Evolutionary conservation across 1,140 invertebrate genomes (phyloP).

Genomic region (Scaptomyza hsui): DNA sequence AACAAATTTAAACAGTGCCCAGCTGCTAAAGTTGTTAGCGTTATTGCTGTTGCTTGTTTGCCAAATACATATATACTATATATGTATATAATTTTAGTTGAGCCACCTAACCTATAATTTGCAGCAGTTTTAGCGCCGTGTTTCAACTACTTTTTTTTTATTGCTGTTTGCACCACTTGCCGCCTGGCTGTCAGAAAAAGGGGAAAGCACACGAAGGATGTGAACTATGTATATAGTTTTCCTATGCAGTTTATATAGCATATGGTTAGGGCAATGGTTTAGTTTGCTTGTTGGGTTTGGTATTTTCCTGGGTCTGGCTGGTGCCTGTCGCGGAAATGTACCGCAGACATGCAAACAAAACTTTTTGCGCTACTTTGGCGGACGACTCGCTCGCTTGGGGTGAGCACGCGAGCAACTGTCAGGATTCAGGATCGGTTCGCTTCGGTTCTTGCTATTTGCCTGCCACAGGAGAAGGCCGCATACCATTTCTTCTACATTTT

Average conservation of each 20-base stretch:
- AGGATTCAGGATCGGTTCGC: conserved; percentile 25
- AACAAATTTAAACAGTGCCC: not conserved
- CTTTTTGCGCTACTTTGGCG: conserved; percentile 61
- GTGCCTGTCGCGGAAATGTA: conserved; percentile 82
- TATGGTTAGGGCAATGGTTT: conserved; percentile 7
- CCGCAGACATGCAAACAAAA: conserved; percentile 81
- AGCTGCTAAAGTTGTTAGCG: not conserved
- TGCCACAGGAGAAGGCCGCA: conserved; percentile 11
- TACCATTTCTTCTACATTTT: conserved; percentile 22
- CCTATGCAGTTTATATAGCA: conserved; percentile 8
- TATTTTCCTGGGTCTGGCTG: not conserved
- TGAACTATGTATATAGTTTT: conserved; percentile 23
- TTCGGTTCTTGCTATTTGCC: conserved; percentile 34
- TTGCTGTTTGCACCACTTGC: conserved; percentile 44
- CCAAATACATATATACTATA: not conserved
- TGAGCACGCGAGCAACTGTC: conserved; percentile 57
- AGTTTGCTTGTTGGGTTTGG: conserved; percentile 17
- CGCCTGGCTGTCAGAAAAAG: conserved; percentile 39
- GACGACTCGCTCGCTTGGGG: not conserved
- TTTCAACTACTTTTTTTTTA: conserved; percentile 54
- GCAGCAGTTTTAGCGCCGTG: conserved; percentile 66
- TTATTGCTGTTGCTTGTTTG: conserved; percentile 1
- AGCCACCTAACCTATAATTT: conserved; percentile 70
- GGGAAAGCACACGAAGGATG: conserved; percentile 19
- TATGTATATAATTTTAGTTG: conserved; percentile 50